phyloP scores from a whole-genome alignment of 2,113 vertebrate species.

The Albula goreensis region DNA sequence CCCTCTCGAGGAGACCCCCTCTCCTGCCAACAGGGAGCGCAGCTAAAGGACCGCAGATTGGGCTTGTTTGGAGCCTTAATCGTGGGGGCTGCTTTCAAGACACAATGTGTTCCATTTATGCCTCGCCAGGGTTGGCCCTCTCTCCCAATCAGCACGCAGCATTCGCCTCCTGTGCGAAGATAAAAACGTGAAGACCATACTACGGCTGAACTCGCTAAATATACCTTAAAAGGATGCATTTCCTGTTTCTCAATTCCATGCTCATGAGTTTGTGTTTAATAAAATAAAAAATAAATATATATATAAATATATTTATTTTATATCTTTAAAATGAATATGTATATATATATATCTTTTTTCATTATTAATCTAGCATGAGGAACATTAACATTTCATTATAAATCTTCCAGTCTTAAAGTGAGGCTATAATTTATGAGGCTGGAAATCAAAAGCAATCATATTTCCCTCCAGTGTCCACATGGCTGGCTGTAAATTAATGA shows the following conservation, averaged over 20 bases:
- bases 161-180: neutral
- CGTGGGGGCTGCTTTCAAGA: neutral
- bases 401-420: neutral
- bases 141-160: neutral
- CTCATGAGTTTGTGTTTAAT: too few species aligned
- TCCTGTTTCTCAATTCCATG: neutral
- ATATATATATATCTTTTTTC: neutral
- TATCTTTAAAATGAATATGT: too few species aligned
- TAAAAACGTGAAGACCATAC: neutral
- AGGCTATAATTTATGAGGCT: neutral
- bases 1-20: neutral
- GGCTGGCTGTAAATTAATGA: neutral
- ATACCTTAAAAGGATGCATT: neutral
- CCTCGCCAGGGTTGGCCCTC: neutral
- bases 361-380: neutral
- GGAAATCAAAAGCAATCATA: conserved; percentile 10
- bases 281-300: too few species aligned
- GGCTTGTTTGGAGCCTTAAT: neutral
- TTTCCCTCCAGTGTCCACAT: conserved; percentile 17
- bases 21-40: neutral
- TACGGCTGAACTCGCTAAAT: neutral
- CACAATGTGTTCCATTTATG: neutral
- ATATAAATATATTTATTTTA: too few species aligned
- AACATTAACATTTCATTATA: neutral
- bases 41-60: neutral